These are phyloP conservation scores for Eubucco bourcierii DNA, from an alignment of 2,113 vertebrate genomes.

Conservation along the genomic window DNA sequence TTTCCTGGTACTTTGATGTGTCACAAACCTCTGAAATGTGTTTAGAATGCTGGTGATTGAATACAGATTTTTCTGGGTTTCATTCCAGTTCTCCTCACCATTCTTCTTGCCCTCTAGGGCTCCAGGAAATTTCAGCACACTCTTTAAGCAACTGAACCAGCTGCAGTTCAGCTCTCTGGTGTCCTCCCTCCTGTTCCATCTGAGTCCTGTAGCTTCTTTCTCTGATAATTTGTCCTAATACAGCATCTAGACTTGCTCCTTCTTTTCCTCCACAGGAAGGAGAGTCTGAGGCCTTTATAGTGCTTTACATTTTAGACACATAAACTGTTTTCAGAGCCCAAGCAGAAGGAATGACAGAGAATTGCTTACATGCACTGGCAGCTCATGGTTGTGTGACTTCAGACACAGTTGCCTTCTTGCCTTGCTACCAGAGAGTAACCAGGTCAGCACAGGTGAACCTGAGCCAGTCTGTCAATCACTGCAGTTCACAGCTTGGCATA, in stretches of 20 bases:
- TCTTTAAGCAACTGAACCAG: not conserved
- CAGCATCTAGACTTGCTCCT: not conserved
- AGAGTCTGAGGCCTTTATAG: not conserved
- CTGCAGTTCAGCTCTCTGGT: not conserved
- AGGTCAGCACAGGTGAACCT: not conserved
- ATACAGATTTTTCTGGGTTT: not conserved
- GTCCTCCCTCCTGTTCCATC: not conserved
- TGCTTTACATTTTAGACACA: not conserved
- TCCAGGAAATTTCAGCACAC: not conserved
- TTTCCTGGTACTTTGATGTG: not conserved
- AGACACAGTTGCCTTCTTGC: not conserved
- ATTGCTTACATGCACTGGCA: fast-evolving
- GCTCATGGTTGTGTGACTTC: not conserved
- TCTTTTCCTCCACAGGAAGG: not conserved
- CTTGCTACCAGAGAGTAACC: not conserved
- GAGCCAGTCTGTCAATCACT: not conserved
- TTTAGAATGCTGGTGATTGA: not conserved
- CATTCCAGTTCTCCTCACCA: not conserved
- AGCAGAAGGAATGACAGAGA: not conserved
- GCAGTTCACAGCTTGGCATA: not conserved
- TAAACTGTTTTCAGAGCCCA: not conserved
- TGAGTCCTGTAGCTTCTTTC: not conserved
- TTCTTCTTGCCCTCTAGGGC: not conserved
- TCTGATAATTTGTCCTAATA: not conserved
- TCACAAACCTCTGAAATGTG: not conserved